Evolutionary conservation across 1,140 invertebrate genomes (phyloP), one percentile per base, ranked within the genome.

Genomic region (Drosophila kikkawai): DNA sequence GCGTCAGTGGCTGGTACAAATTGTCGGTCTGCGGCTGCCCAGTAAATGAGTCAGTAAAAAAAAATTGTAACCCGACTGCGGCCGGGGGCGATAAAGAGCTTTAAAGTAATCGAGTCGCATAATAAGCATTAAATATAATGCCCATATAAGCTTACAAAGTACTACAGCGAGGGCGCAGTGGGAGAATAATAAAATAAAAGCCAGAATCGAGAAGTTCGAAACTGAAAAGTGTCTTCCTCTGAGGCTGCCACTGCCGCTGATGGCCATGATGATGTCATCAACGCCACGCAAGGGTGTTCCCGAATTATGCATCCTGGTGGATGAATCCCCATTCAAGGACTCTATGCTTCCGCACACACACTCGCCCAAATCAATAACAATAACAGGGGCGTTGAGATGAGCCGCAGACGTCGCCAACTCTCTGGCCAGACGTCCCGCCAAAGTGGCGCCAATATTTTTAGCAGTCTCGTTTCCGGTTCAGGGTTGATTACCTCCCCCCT

Each of bases 41-140:
- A 37, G 17, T n/a, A 44, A 70, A 58, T 58, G 64, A 63, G 50
- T 70, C 67, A 61, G 66, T 71, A 68, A 78, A 82, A 68, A 78
- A 82, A 65, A 61, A 48, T 47, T 34, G 69, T 45, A 64, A 69
- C 37, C 45, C 42, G 11, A 6, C 51, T 32, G 44, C 66, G 69
- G 51, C 69, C 34, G 51, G 9, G 50, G 67, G 53, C 65, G 53
- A 79, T 78, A 63, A 78, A 78, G 61, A 56, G 74, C 74, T 82
- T 82, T 82, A 82, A 82, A 82, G 68, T 82, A 74, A 63, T 65
- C 69, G 69, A 73, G 67, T 56, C 55, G 61, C 80, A 79, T 56
- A 78, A 82, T 82, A 78, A 82, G 80, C 80, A 77, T 82, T 78
- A 82, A 82, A 82, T 79, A 82, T 82, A 82, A 82, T 82, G 69